These are phyloP conservation scores for Peromyscus leucopus DNA, from an alignment of 2,113 vertebrate genomes.

Conservation along the genomic window DNA sequence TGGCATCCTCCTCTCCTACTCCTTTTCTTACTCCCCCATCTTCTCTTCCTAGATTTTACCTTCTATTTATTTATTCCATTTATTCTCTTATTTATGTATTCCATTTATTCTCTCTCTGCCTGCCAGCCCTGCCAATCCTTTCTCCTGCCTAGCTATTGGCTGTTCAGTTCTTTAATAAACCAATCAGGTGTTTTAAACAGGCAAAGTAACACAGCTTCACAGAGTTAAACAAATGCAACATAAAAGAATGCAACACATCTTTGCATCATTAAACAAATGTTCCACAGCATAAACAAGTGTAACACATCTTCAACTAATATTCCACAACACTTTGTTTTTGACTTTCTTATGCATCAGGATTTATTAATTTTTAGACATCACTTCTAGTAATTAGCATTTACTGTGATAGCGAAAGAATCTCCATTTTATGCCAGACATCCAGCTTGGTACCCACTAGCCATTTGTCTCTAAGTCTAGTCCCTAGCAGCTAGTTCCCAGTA, in stretches of 20 bases:
- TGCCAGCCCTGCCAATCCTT: neutral
- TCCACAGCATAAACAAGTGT: neutral
- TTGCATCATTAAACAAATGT: neutral
- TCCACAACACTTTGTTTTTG: neutral
- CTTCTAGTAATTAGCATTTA: neutral
- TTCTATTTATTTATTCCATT: neutral
- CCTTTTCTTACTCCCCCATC: neutral
- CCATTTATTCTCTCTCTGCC: neutral
- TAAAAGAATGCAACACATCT: neutral
- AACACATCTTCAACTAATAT: neutral
- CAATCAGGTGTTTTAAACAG: neutral
- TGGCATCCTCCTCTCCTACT: neutral
- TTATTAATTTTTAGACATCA: constrained; percentile 37
- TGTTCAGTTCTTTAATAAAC: neutral
- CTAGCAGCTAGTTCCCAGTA: neutral
- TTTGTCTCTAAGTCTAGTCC: neutral
- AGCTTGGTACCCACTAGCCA: neutral
- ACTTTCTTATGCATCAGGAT: constrained; percentile 39
- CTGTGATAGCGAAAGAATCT: neutral
- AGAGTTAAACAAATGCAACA: neutral
- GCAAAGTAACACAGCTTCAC: neutral
- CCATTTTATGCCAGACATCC: neutral
- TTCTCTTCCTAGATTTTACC: neutral
- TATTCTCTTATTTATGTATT: no score
- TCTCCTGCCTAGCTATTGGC: neutral